Conservation (phyloP, 1,140 invertebrate species). For the Neodiprion fabricii region DNA sequence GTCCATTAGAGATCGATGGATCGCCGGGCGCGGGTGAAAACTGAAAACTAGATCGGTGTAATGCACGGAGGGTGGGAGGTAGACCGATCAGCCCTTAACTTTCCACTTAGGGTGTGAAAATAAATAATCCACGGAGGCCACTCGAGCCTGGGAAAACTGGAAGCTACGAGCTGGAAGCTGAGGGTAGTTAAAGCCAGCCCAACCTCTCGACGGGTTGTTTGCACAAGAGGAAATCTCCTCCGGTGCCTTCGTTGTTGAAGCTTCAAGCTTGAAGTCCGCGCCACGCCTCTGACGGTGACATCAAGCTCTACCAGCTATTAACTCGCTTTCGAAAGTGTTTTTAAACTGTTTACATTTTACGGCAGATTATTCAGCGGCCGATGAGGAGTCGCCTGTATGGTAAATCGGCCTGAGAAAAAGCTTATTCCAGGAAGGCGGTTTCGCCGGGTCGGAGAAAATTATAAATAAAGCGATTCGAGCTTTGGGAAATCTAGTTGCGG, state of each 20-base stretch:
- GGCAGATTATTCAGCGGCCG: neutral
- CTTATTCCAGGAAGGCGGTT: too few species aligned
- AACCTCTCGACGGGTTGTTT: neutral
- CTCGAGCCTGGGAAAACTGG: neutral
- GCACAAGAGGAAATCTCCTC: slow-evolving; percentile 11
- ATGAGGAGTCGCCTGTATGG: too few species aligned
- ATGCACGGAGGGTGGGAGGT: neutral
- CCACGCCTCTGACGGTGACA: neutral
- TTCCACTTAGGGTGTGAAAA: slow-evolving; percentile 15
- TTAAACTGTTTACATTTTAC: neutral
- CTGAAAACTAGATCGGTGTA: neutral
- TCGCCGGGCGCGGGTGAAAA: neutral
- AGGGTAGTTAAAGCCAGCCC: slow-evolving; percentile 11
- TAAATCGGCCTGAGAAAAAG: too few species aligned
- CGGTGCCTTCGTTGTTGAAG: neutral
- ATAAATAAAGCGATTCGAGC: too few species aligned
- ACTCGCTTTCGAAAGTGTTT: neutral
- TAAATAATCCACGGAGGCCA: slow-evolving; percentile 5
- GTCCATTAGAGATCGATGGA: neutral
- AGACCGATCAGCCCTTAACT: slow-evolving; percentile 12
- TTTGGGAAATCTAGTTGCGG: too few species aligned
- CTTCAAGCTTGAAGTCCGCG: too few species aligned
- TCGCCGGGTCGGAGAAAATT: too few species aligned
- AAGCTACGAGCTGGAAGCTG: slow-evolving; percentile 1
- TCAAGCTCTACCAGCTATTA: neutral